phyloP scores from a whole-genome alignment of 1,140 invertebrate genomes.

The Triops cancriformis region DNA sequence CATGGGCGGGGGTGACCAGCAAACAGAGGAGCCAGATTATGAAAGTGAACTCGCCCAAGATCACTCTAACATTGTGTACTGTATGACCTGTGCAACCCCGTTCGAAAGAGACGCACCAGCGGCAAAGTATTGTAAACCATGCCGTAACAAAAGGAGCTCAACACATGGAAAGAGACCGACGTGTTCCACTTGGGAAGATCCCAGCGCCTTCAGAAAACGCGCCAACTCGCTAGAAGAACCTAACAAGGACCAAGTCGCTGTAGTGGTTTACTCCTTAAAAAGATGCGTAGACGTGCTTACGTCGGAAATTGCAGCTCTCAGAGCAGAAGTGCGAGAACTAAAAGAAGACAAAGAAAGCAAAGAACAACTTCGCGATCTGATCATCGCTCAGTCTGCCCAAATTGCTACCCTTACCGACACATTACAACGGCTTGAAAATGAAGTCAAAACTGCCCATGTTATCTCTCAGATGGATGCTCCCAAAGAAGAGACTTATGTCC shows the following conservation, averaged over 20 bases:
- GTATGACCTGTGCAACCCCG: not conserved
- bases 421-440: not conserved
- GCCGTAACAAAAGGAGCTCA: not conserved
- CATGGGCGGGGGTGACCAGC: not conserved
- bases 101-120: not conserved
- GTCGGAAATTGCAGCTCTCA: not conserved
- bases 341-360: not conserved
- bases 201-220: not conserved
- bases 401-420: not conserved
- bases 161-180: not conserved
- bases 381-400: not conserved
- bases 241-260: no score
- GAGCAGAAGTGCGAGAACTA: not conserved
- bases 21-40: not conserved
- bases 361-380: not conserved
- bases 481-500: not conserved
- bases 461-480: not conserved
- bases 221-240: not conserved
- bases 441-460: not conserved
- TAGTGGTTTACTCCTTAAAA: not conserved
- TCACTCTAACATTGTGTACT: not conserved
- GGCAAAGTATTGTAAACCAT: not conserved
- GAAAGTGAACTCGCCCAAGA: not conserved
- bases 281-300: not conserved
- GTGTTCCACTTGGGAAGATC: not conserved